Evolutionary conservation across 1,140 invertebrate species (phyloP).

Genomic region (Caenorhabditis tropicalis): DNA sequence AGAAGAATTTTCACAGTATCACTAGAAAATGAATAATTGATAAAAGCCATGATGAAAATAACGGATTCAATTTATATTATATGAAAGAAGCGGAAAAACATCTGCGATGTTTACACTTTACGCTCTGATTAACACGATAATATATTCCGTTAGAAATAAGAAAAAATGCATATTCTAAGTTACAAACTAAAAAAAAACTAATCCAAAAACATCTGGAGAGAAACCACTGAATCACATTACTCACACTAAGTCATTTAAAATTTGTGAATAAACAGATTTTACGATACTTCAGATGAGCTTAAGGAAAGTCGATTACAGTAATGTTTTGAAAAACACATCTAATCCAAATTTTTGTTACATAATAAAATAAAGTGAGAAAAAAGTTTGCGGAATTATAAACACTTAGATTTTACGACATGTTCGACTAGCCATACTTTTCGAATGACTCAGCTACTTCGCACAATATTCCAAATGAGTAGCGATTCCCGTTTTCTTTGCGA

Average conservation of each 20-base stretch:
- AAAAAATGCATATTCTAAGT: no score
- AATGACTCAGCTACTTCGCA: neutral
- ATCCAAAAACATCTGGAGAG: no score
- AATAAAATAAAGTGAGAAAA: neutral
- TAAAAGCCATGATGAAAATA: neutral
- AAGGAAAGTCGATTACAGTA: no score
- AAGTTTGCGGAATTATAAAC: neutral
- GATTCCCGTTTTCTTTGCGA: constrained; percentile 2
- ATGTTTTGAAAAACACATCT: no score
- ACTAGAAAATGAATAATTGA: no score
- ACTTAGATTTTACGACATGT: neutral
- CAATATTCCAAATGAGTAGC: neutral
- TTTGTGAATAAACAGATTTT: no score
- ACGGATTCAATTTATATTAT: neutral
- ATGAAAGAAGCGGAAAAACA: neutral
- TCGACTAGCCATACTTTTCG: neutral
- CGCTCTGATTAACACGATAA: neutral
- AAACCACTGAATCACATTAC: no score
- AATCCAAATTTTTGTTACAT: neutral
- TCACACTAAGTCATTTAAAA: no score
- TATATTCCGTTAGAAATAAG: neutral
- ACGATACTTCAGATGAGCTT: no score
- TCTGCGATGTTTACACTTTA: neutral
- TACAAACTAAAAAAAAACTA: neutral
- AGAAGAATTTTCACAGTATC: no score